Evolutionary conservation across 2,797 vertebrate species (phyloP).

Genomic region (Nothura maculosa): DNA sequence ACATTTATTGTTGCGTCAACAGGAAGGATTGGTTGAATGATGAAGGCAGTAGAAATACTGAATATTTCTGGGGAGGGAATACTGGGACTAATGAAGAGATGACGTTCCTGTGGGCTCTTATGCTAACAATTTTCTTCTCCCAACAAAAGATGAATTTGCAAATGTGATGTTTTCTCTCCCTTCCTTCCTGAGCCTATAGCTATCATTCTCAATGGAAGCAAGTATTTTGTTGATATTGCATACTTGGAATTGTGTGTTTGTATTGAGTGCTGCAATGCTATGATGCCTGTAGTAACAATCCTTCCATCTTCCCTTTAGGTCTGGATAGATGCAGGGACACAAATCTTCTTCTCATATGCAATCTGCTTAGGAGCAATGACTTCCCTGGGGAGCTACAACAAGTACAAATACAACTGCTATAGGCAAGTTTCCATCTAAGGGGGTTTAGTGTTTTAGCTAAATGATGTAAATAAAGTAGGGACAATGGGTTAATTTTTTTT

Average conservation of each 20-base stretch:
- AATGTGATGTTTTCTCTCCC: slow-evolving; percentile 27
- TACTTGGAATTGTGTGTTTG: slow-evolving; percentile 12
- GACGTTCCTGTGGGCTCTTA: background rate
- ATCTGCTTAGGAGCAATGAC: slow-evolving; percentile 99
- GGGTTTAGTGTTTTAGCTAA: slow-evolving; percentile 80
- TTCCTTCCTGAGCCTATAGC: slow-evolving; percentile 9
- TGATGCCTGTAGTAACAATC: background rate
- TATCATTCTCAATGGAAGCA: slow-evolving; percentile 32
- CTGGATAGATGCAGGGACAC: slow-evolving; percentile 98
- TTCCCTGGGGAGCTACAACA: slow-evolving; percentile 99
- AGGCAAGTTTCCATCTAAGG: slow-evolving; percentile 90
- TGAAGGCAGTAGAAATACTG: slow-evolving; percentile 44
- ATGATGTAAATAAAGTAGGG: slow-evolving; percentile 87
- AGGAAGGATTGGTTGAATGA: slow-evolving; percentile 41
- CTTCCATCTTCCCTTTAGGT: slow-evolving; percentile 82
- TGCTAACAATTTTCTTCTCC: slow-evolving; percentile 50
- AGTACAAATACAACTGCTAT: slow-evolving; percentile 99
- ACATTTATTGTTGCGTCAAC: background rate
- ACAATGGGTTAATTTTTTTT: slow-evolving; percentile 92
- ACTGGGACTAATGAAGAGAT: background rate
- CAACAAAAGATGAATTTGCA: background rate
- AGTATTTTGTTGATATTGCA: slow-evolving; percentile 19
- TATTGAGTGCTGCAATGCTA: background rate
- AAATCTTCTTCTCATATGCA: slow-evolving; percentile 99
- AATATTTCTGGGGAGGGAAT: slow-evolving; percentile 22